A percentile compares a stretch with the other conserved stretches of the same genome.
These are phyloP conservation scores for Drosophila antonietae DNA, from an alignment of 2,888 invertebrate species.

Conservation along the genomic window DNA sequence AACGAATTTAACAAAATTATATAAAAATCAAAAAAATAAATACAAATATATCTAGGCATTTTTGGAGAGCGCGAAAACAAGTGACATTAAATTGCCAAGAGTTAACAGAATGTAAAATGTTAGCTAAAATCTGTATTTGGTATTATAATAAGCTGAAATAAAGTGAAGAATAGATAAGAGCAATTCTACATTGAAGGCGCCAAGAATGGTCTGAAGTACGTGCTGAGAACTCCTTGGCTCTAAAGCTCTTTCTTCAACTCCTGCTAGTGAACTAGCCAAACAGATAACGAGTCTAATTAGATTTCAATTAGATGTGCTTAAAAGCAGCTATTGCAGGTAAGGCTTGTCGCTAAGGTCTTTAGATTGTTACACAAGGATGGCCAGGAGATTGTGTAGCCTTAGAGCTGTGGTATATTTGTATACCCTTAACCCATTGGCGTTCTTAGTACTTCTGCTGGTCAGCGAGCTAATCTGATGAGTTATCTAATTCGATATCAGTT, in stretches of 20 bases:
- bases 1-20: conserved; percentile 29
- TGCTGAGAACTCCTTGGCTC: too few species aligned
- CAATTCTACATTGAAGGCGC: background rate
- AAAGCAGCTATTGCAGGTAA: too few species aligned
- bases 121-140: background rate
- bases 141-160: background rate
- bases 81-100: background rate
- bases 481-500: background rate
- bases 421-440: too few species aligned
- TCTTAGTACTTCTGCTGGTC: too few species aligned
- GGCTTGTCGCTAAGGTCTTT: too few species aligned
- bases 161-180: background rate
- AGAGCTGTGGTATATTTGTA: background rate
- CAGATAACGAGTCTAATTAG: too few species aligned
- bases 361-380: background rate
- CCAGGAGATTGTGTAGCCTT: background rate
- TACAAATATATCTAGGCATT: background rate
- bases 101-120: background rate
- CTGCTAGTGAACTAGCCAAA: too few species aligned
- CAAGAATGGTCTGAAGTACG: too few species aligned
- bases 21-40: conserved; percentile 20
- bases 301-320: too few species aligned
- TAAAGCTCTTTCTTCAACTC: too few species aligned
- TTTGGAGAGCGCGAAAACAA: background rate
- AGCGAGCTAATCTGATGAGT: background rate